phyloP scores from a whole-genome alignment of 2,888 invertebrate species.

The Cheilosia scutellata region DNA sequence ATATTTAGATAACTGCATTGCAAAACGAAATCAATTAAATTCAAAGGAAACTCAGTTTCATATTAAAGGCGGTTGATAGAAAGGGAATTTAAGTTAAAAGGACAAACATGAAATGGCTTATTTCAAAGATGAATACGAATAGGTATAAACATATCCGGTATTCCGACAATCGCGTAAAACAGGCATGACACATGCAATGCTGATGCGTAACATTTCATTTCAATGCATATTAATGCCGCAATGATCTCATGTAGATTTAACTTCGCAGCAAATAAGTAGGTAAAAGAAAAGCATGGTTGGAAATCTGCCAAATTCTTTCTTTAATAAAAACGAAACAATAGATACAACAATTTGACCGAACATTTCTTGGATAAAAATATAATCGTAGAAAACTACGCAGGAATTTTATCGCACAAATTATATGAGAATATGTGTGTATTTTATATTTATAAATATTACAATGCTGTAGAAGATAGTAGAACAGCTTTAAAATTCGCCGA shows the following conservation, averaged over 20 bases:
- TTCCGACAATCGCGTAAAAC: not conserved
- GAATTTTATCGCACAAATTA: not conserved
- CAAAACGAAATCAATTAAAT: no score
- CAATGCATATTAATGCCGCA: conserved; percentile 39
- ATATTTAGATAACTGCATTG: no score
- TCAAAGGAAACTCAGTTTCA: no score
- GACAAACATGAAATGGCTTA: no score
- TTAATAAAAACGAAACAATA: conserved; percentile 44
- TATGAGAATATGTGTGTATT: conserved; percentile 6
- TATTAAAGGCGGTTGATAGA: no score
- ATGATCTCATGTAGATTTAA: conserved; percentile 57
- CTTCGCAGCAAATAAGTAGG: conserved; percentile 3
- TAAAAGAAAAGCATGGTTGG: conserved; percentile 46
- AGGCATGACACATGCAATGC: conserved; percentile 19
- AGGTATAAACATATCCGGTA: not conserved
- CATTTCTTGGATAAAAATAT: conserved; percentile 64
- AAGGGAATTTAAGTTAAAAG: no score
- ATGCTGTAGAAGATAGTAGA: conserved; percentile 7
- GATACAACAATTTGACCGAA: conserved; percentile 42
- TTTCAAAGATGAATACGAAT: no score
- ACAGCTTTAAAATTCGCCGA: conserved; percentile 25
- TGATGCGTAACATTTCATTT: conserved; percentile 23
- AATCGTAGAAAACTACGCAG: conserved; percentile 9
- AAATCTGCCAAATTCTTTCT: conserved; percentile 47
- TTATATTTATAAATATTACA: conserved; percentile 61